Conservation (phyloP, 2,113 vertebrate species). For the Eonycteris spelaea region DNA sequence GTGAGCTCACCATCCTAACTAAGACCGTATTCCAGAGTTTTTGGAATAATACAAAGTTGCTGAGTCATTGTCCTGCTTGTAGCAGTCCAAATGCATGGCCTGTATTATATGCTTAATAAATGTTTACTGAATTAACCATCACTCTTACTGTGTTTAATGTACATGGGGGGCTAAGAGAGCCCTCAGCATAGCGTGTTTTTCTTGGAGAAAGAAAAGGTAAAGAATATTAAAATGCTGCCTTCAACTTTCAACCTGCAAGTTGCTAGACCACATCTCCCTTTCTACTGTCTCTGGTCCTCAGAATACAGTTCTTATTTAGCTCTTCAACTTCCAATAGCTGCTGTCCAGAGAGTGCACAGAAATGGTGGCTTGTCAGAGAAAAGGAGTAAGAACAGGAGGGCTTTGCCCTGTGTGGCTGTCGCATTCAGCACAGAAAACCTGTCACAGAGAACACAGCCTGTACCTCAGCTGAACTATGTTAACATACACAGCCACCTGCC, state of each 20-base stretch:
- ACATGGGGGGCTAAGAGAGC: not conserved
- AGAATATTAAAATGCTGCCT: not conserved
- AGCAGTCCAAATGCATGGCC: not conserved
- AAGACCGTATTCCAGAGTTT: not conserved
- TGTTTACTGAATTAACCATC: not conserved
- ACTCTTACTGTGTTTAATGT: not conserved
- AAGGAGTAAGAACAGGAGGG: not conserved
- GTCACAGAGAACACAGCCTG: no score
- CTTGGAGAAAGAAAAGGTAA: not conserved
- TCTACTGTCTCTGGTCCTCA: not conserved
- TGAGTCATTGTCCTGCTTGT: not conserved
- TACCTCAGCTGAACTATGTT: not conserved
- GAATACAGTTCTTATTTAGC: not conserved
- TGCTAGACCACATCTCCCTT: not conserved
- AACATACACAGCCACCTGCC: not conserved
- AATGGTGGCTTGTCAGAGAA: fast-evolving
- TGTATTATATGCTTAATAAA: no score
- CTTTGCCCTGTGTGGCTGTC: not conserved
- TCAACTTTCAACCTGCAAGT: not conserved
- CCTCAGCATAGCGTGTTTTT: not conserved
- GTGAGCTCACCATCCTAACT: not conserved
- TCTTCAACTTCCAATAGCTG: not conserved
- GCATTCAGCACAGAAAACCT: not conserved
- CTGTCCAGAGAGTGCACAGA: not conserved
- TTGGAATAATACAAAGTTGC: not conserved